Percentiles rank a stretch among this genome's conserved stretches.
Evolutionary conservation across 1,140 invertebrate species (phyloP).

Genomic region (Drosophila persimilis): DNA sequence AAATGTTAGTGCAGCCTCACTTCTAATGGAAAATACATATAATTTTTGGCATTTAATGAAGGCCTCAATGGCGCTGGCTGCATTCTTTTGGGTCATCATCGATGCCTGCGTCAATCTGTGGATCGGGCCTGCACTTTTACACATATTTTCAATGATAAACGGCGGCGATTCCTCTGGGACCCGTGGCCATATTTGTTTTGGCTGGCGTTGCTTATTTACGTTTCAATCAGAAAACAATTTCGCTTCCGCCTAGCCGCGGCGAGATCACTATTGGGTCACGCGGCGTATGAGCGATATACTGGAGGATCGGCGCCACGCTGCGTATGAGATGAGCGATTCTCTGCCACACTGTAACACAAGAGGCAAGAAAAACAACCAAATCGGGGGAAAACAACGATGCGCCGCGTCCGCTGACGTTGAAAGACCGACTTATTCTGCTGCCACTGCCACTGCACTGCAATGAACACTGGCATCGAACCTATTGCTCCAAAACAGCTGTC

Average conservation of each 20-base stretch:
- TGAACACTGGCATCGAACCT: slow-evolving; percentile 49
- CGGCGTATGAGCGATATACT: slow-evolving; percentile 66
- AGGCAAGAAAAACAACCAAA: no score
- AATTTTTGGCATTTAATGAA: slow-evolving; percentile 20
- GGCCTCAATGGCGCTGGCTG: slow-evolving; percentile 27
- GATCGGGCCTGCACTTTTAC: slow-evolving; percentile 28
- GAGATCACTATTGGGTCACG: slow-evolving; percentile 56
- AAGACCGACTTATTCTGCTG: slow-evolving; percentile 76
- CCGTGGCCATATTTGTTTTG: slow-evolving; percentile 59
- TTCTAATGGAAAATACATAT: slow-evolving; percentile 5
- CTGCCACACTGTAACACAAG: no score
- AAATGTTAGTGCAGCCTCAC: background rate
- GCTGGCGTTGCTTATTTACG: slow-evolving; percentile 67
- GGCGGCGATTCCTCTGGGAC: slow-evolving; percentile 6
- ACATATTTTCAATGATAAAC: slow-evolving; percentile 61
- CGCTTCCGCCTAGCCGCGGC: slow-evolving; percentile 43
- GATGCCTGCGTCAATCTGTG: slow-evolving; percentile 48
- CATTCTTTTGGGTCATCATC: slow-evolving; percentile 16
- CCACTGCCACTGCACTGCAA: slow-evolving; percentile 22
- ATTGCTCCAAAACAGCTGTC: slow-evolving; percentile 69
- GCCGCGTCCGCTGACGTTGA: slow-evolving; percentile 61
- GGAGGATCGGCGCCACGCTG: no score
- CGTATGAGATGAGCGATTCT: no score
- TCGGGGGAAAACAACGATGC: background rate
- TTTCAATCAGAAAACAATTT: slow-evolving; percentile 73